A percentile compares a stretch with the other conserved stretches of the same genome.
Evolutionary conservation across 2,797 vertebrate genomes (phyloP).

Genomic region (Rhadinocentrus ornatus): DNA sequence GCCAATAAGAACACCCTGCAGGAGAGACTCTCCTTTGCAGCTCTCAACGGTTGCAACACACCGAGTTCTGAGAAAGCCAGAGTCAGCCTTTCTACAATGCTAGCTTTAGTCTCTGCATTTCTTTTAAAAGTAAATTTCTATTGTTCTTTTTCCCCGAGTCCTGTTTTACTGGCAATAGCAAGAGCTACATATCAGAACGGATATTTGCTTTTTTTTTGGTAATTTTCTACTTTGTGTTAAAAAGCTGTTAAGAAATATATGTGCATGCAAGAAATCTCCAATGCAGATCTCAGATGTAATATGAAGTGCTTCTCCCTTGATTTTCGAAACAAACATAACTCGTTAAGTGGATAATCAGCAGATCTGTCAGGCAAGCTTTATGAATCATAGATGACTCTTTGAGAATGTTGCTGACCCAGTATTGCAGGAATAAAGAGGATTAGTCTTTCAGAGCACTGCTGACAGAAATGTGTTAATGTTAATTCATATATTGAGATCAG

Average conservation of each 20-base stretch:
- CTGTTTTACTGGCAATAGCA: neutral
- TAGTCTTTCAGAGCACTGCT: neutral
- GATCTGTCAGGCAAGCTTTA: neutral
- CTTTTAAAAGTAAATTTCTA: neutral
- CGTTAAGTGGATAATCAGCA: neutral
- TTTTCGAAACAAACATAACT: neutral
- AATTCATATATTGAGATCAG: neutral
- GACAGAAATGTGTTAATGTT: neutral
- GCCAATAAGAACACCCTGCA: neutral
- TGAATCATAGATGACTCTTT: neutral
- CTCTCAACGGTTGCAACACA: neutral
- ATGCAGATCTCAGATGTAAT: neutral
- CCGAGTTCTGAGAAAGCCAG: neutral
- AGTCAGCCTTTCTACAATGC: neutral
- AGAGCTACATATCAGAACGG: neutral
- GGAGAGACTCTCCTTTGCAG: neutral
- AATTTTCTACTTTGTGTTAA: neutral
- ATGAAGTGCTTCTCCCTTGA: neutral
- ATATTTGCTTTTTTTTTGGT: neutral
- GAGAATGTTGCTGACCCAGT: conserved; percentile 23
- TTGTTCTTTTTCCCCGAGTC: neutral
- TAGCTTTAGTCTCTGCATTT: neutral
- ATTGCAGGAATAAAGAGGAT: neutral
- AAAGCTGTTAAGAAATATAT: neutral
- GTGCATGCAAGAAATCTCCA: neutral